Percentiles rank a stretch among this genome's conserved stretches.
These are phyloP conservation scores for Noctua janthe DNA, from an alignment of 2,888 invertebrate species.

Conservation along the genomic window DNA sequence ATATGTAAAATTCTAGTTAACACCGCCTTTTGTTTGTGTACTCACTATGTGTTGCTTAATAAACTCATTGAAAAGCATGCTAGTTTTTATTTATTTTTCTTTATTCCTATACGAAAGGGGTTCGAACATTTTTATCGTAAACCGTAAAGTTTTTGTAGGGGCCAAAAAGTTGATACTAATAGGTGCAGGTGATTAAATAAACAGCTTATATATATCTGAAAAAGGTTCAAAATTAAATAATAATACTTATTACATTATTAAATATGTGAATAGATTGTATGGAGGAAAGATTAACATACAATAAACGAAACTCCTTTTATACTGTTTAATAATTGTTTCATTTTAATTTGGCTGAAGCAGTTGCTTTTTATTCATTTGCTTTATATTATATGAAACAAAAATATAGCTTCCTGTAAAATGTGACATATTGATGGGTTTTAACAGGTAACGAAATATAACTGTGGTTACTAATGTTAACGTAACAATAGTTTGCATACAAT, in stretches of 20 bases:
- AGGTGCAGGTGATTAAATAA: neutral
- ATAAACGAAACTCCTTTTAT: neutral
- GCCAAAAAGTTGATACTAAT: neutral
- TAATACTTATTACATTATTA: neutral
- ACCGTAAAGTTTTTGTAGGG: neutral
- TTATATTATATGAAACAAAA: neutral
- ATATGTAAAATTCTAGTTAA: slow-evolving; percentile 58
- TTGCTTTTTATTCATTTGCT: neutral
- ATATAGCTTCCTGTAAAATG: too few relatives aligned
- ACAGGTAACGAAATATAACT: slow-evolving; percentile 22
- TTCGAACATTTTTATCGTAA: neutral
- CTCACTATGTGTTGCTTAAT: slow-evolving; percentile 74
- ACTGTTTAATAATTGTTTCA: neutral
- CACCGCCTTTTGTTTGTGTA: slow-evolving; percentile 70
- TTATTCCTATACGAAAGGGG: neutral
- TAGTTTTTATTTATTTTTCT: slow-evolving; percentile 40
- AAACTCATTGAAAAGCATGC: slow-evolving; percentile 71
- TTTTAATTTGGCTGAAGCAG: neutral
- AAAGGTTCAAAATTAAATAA: neutral
- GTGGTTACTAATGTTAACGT: neutral
- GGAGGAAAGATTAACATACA: neutral
- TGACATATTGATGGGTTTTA: neutral
- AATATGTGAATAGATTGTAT: neutral
- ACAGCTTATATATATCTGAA: neutral
- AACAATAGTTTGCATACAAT: neutral